Evolutionary conservation across 2,113 vertebrate species (phyloP), one percentile per base, ranked within the genome.

Genomic region (Phoenicopterus ruber): DNA sequence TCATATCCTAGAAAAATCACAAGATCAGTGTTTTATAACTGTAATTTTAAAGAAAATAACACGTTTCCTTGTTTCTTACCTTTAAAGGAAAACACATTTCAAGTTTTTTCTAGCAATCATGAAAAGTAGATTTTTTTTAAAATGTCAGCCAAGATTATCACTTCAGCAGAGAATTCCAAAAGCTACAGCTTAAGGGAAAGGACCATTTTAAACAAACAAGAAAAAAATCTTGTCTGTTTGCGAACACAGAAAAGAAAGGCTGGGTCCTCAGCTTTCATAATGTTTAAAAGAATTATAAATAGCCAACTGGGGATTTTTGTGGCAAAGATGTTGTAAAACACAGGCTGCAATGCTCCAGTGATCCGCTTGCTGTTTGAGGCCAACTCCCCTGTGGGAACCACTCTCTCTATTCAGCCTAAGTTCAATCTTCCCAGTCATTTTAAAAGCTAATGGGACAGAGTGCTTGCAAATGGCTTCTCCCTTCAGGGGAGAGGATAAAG

Each of bases 381-480:
- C 9, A 28, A 7, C 7, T 69, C 40, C 61, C 62, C 52, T 49
- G 44, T 46, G 74, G 70, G 49, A 93, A 79, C 9, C 10, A 42
- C 63, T 84, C 1, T 1, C 34, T 77, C 15, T 55, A 29, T 71
- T 50, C 73, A 25, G 9, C 0, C 0, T 3, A 86, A 73, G 31
- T 72, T 86, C 69, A 83, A 92, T 62, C 81, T 79, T 94, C 52
- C 21, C 70, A 86, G 49, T 40, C 77, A 72, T 88, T 49, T 87
- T 63, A 72, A 89, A 91, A 95, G 77, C 63, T 95, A 96, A 93
- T 65, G 84, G 83, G 91, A 91, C 69, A 82, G 50, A 91, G 61
- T 28, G 59, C 38, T 95, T 89, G 57, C 65, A 93, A 76, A 91
- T 59, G 38, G 47, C 46, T 91, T 96, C n/a, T 87, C 52, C 91